phyloP scores from a whole-genome alignment of 2,888 invertebrate species.

The Sisyra terminalis region DNA sequence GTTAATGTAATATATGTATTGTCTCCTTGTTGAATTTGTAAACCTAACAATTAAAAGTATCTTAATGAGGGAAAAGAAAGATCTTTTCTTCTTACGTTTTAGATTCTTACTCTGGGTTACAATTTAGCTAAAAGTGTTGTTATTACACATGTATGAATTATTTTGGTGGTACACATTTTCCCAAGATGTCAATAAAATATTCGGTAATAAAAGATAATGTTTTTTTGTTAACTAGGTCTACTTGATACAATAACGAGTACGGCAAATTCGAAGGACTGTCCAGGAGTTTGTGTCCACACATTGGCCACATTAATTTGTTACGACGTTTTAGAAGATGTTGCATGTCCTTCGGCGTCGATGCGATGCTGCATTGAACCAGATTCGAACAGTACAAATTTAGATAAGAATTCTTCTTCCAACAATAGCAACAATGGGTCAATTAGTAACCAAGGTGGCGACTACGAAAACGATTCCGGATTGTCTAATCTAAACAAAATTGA shows the following conservation, averaged over 20 bases:
- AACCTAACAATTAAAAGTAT: too few relatives aligned
- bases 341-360: constrained; percentile 66
- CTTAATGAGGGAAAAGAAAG: too few relatives aligned
- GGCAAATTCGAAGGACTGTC: constrained; percentile 71
- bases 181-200: constrained; percentile 9
- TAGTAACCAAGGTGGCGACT: neutral
- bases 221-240: constrained; percentile 38
- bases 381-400: constrained; percentile 26
- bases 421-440: neutral
- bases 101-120: too few relatives aligned
- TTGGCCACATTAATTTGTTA: constrained; percentile 74
- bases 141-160: too few relatives aligned
- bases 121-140: too few relatives aligned
- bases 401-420: constrained; percentile 18
- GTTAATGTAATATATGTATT: too few relatives aligned
- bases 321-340: constrained; percentile 66
- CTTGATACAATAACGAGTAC: constrained; percentile 74
- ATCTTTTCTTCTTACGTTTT: too few relatives aligned
- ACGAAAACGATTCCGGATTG: too few relatives aligned
- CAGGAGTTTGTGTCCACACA: constrained; percentile 76
- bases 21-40: too few relatives aligned
- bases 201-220: constrained; percentile 9
- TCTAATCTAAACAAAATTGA: neutral
- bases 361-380: constrained; percentile 70
- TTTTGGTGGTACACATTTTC: too few relatives aligned